Evolutionary conservation across 1,140 invertebrate genomes (phyloP).

Genomic region (Drosophila leontia): DNA sequence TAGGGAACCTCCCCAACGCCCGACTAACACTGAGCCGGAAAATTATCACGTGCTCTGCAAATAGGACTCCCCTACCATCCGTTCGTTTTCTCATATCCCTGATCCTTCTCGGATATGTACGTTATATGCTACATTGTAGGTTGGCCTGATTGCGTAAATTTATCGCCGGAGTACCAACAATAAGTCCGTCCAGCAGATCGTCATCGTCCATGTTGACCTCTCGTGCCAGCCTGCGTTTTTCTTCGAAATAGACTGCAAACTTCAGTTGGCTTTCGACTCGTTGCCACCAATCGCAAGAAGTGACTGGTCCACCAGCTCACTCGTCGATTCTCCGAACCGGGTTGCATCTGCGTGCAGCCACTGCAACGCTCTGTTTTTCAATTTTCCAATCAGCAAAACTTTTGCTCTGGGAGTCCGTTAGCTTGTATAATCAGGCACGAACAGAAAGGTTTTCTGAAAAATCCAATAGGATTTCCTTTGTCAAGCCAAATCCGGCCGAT

Average conservation of each 20-base stretch:
- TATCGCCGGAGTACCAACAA: neutral
- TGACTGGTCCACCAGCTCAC: neutral
- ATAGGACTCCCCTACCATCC: too few species aligned
- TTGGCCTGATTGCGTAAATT: neutral
- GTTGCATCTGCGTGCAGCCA: neutral
- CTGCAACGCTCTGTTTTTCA: neutral
- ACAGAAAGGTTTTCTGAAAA: neutral
- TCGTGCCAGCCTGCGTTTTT: neutral
- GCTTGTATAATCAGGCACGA: neutral
- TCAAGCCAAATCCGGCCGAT: neutral
- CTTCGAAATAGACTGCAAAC: neutral
- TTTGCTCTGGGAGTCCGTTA: neutral
- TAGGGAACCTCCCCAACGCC: too few species aligned
- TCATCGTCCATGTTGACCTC: constrained; percentile 1
- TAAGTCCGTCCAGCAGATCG: neutral
- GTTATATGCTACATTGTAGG: neutral
- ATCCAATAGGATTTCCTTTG: neutral
- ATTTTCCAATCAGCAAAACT: neutral
- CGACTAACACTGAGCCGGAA: too few species aligned
- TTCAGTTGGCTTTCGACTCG: neutral
- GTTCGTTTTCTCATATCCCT: too few species aligned
- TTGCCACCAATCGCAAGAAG: neutral
- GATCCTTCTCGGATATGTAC: too few species aligned
- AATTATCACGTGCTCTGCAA: too few species aligned
- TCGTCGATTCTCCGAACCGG: neutral